Evolutionary conservation across 2,113 vertebrate genomes (phyloP).

Genomic region (Zeus faber): DNA sequence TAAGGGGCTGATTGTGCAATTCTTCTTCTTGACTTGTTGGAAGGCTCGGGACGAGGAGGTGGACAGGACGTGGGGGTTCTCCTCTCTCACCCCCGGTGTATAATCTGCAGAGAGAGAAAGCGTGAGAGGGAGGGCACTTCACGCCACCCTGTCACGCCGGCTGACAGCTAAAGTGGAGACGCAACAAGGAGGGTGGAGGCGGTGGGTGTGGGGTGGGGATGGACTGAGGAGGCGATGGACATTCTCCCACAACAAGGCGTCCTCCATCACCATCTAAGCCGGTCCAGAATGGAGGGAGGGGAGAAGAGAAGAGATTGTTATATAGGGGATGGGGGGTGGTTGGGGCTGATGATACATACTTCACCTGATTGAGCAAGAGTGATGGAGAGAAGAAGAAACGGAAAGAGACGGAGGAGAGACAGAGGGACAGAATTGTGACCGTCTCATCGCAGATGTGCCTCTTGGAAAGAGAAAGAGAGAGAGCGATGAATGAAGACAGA

Average conservation of each 20-base stretch:
- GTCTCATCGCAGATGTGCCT: too few species aligned
- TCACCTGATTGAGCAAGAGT: constrained; percentile 26
- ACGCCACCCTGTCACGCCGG: constrained; percentile 30
- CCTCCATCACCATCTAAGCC: too few species aligned
- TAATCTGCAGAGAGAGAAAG: constrained; percentile 57
- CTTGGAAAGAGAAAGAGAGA: constrained; percentile 21
- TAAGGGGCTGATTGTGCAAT: too few species aligned
- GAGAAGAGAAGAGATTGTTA: too few species aligned
- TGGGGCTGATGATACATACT: constrained; percentile 43
- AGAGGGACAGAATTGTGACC: neutral
- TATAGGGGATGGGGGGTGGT: constrained; percentile 54
- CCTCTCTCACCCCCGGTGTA: constrained; percentile 44
- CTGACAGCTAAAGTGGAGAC: constrained; percentile 55
- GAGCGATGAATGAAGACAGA: constrained; percentile 1
- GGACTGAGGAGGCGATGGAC: too few species aligned
- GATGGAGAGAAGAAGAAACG: constrained; percentile 27
- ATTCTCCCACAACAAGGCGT: too few species aligned
- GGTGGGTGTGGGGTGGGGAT: neutral
- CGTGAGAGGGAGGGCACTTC: too few species aligned
- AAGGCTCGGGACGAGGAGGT: too few species aligned
- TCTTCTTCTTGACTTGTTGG: too few species aligned
- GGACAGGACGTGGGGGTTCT: constrained; percentile 32
- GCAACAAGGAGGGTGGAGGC: neutral
- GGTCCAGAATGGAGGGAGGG: neutral
- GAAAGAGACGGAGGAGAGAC: constrained; percentile 20